Percentiles rank a stretch among this genome's conserved stretches.
These are phyloP conservation scores for Sebastes melanostomus DNA, from an alignment of 2,797 vertebrate genomes.

Conservation along the genomic window DNA sequence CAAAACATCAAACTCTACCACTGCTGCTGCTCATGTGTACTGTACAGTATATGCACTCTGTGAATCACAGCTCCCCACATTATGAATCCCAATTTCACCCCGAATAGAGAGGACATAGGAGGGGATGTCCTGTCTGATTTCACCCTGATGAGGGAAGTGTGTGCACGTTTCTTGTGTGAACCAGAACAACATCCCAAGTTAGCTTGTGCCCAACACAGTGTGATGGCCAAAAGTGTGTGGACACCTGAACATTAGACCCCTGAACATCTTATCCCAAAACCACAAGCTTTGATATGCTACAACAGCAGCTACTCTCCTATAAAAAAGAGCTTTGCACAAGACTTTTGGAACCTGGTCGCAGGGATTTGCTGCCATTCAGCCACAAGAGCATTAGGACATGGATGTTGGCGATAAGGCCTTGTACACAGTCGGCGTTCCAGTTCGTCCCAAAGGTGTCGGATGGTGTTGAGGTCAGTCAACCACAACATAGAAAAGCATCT, in stretches of 20 bases:
- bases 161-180: background rate
- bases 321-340: background rate
- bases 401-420: background rate
- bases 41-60: background rate
- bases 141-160: background rate
- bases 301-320: background rate
- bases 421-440: background rate
- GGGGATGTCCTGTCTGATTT: no score
- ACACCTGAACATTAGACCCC: background rate
- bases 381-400: background rate
- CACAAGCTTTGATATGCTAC: background rate
- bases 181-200: background rate
- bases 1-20: background rate
- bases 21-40: background rate
- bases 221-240: background rate
- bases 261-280: background rate
- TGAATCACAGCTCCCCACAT: background rate
- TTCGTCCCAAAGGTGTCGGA: background rate
- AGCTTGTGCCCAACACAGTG: background rate
- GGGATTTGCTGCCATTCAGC: background rate
- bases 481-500: background rate
- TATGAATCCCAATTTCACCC: conserved; percentile 5
- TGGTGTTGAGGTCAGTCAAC: background rate
- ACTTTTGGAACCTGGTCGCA: background rate
- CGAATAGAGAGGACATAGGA: background rate